Evolutionary conservation across 1,140 invertebrate species (phyloP), one percentile per base, ranked within the genome.

Genomic region (Teleopsis dalmanni): DNA sequence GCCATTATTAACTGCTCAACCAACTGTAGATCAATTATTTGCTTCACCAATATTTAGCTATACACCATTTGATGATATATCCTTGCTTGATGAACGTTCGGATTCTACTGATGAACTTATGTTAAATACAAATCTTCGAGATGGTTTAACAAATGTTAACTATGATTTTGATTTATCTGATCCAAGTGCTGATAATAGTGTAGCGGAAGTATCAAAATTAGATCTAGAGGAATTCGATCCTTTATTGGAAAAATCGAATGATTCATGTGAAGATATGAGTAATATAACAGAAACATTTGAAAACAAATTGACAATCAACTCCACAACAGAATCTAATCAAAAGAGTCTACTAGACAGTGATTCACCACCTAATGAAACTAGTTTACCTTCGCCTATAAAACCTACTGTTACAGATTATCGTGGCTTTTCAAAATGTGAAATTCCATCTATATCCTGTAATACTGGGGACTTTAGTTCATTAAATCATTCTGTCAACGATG

Each of bases 81-180:
- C 77, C 0, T 60, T 78, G 10, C 19, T 68, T 35, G 71, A 81
- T 44, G 76, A 81, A 40, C 51, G 75, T 36, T 50, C 57, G 1
- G 65, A 75, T 26, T 80, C 78, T 6, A 77, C 77, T 3, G 80
- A 83, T 54, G 78, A 82, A 23, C 72, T 74, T 46, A 73, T 69
- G 61, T 6, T 62, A 59, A 61, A 55, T n/a, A 37, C 61, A 0
- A 59, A 75, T 22, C 59, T 77, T 29, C 68, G 73, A 2, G 73
- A 76, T 2, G 79, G 78, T 2, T 58, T 84, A 11, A 80, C 78
- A n/a, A 80, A 80, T 57, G 78, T 84, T 18, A 84, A 83, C 65
- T 85, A 83, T 57, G 83, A 84, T 52, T 83, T 85, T 36, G 82
- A 84, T 59, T 70, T 82, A 38, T 84, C 81, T 3, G 83, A 84